Evolutionary conservation across 92 coral and sea anemone genomes (phyloP).

Genomic region (Galaxea fascicularis): DNA sequence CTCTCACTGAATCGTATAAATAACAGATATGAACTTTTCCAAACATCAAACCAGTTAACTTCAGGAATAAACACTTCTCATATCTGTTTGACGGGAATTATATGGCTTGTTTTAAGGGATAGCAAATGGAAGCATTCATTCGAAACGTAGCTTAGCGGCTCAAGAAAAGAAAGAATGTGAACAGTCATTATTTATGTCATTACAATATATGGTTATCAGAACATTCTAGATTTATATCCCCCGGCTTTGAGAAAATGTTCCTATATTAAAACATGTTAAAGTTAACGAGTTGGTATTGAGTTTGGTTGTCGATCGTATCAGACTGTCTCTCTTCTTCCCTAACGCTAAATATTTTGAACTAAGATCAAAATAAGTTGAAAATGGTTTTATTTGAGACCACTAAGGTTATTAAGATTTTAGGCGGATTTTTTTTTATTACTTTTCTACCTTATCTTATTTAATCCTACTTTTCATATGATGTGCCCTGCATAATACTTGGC

Average conservation of each 20-base stretch:
- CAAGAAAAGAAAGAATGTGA: slow-evolving; percentile 4
- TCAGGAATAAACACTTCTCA: background rate
- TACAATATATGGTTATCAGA: slow-evolving; percentile 27
- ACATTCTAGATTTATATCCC: background rate
- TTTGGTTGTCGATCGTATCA: background rate
- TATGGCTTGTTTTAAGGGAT: background rate
- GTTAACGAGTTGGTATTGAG: background rate
- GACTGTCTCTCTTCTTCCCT: background rate
- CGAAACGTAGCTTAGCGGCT: background rate
- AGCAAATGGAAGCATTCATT: background rate
- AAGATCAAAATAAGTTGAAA: background rate
- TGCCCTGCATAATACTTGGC: background rate
- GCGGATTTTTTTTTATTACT: slow-evolving; percentile 6
- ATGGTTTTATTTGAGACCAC: background rate
- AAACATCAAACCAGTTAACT: background rate
- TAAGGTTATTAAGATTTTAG: background rate
- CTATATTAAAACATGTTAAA: background rate
- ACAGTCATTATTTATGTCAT: background rate
- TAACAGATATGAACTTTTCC: slow-evolving; percentile 4
- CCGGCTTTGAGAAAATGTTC: slow-evolving; percentile 4
- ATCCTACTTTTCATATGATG: background rate
- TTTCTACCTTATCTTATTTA: background rate
- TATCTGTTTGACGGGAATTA: background rate
- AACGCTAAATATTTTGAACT: too few relatives aligned
- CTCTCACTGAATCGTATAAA: background rate